These are phyloP conservation scores for Clarias fuscus DNA, from an alignment of 2,797 vertebrate genomes.

Conservation along the genomic window DNA sequence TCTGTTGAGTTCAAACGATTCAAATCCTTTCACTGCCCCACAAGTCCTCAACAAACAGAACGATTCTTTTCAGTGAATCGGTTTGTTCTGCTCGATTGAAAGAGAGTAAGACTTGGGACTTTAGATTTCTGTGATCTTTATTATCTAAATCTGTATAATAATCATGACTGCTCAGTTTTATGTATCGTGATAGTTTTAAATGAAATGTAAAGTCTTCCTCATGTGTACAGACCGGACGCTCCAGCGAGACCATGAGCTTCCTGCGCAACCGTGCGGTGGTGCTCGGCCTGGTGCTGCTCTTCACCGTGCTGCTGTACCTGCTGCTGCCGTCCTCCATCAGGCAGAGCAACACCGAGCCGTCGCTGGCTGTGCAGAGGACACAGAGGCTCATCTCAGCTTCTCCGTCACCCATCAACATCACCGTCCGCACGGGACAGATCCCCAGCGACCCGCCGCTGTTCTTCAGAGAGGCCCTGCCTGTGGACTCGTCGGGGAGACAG, in stretches of 20 bases:
- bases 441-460: conserved; percentile 83
- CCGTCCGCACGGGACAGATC: conserved; percentile 75
- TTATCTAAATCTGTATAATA: neutral
- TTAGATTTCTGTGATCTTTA: neutral
- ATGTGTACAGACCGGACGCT: conserved; percentile 1
- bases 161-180: too few relatives aligned
- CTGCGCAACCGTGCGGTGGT: conserved; percentile 81
- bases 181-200: neutral
- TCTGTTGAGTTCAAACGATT: too few relatives aligned
- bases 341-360: conserved; percentile 76
- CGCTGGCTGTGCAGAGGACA: conserved; percentile 71
- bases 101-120: too few relatives aligned
- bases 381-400: conserved; percentile 64
- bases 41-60: neutral
- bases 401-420: conserved; percentile 70
- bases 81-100: neutral
- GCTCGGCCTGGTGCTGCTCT: conserved; percentile 80
- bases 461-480: conserved; percentile 84
- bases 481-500: conserved; percentile 68
- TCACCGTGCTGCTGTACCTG: conserved; percentile 83
- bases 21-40: neutral
- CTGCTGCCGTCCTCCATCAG: conserved; percentile 80
- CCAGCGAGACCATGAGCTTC: conserved; percentile 72
- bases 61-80: neutral
- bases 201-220: neutral